Conservation (phyloP, 2,113 vertebrate species). For the Chlamydotis undulata region DNA sequence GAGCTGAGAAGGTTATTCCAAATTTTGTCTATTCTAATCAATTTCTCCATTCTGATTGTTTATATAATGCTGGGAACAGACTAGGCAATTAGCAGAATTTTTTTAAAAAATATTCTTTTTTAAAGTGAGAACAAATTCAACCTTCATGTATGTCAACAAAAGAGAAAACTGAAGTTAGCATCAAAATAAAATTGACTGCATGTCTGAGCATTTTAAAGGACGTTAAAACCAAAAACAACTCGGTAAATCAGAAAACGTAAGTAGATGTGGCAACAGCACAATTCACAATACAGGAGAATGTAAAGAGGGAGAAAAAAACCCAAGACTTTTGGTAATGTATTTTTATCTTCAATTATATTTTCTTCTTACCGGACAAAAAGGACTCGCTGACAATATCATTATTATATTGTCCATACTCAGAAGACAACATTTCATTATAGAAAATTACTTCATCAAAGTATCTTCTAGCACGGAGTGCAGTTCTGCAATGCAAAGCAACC, state of each 20-base stretch:
- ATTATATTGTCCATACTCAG: not conserved
- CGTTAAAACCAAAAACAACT: not conserved
- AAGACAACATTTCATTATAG: not conserved
- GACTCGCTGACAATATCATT: not conserved
- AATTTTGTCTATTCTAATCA: not conserved
- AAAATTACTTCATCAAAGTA: slow-evolving; percentile 27
- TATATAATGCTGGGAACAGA: not conserved
- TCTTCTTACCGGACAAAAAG: not conserved
- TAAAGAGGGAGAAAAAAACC: not conserved
- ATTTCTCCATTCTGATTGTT: not conserved
- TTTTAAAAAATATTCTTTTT: not conserved
- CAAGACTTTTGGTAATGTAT: not conserved
- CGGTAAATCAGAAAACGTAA: not conserved
- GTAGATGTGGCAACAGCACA: not conserved
- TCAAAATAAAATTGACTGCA: not conserved
- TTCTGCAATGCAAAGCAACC: slow-evolving; percentile 3
- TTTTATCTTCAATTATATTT: not conserved
- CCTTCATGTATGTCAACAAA: not conserved
- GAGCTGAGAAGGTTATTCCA: not conserved
- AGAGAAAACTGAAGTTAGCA: not conserved
- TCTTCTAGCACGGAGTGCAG: not conserved
- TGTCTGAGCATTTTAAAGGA: not conserved
- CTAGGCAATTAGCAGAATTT: not conserved
- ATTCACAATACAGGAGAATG: not conserved
- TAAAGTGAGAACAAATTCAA: not conserved